Conservation (phyloP, 2,113 vertebrate genomes). For the Vulpes lagopus region DNA sequence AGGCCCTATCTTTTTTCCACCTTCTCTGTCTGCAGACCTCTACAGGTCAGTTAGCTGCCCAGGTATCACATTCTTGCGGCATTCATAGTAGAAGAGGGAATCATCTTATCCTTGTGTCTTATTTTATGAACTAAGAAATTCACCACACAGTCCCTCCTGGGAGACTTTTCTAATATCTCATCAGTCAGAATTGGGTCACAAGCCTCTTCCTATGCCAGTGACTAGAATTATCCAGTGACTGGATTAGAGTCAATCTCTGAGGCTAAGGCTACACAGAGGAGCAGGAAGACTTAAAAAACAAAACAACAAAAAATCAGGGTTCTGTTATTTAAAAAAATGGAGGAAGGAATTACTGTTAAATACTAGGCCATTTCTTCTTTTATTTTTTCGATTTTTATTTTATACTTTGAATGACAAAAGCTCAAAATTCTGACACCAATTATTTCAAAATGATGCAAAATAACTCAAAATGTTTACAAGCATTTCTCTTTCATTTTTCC, state of each 20-base stretch:
- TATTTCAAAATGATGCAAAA: not conserved
- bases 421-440: not conserved
- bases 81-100: not conserved
- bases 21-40: not conserved
- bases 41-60: not conserved
- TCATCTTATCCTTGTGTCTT: not conserved
- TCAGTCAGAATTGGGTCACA: not conserved
- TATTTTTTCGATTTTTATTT: slow-evolving; percentile 24
- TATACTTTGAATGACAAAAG: not conserved
- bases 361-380: not conserved
- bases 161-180: not conserved
- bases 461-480: not conserved
- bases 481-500: not conserved
- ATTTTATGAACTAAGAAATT: not conserved
- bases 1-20: not conserved
- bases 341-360: not conserved
- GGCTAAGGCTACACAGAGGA: not conserved
- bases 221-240: not conserved
- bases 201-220: not conserved
- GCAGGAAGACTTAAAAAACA: not conserved
- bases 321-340: not conserved
- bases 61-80: not conserved
- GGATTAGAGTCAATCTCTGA: not conserved
- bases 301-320: not conserved
- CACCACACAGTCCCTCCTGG: not conserved